These are phyloP conservation scores for Mionectes olivaceus DNA, from an alignment of 2,797 vertebrate species.

Conservation along the genomic window DNA sequence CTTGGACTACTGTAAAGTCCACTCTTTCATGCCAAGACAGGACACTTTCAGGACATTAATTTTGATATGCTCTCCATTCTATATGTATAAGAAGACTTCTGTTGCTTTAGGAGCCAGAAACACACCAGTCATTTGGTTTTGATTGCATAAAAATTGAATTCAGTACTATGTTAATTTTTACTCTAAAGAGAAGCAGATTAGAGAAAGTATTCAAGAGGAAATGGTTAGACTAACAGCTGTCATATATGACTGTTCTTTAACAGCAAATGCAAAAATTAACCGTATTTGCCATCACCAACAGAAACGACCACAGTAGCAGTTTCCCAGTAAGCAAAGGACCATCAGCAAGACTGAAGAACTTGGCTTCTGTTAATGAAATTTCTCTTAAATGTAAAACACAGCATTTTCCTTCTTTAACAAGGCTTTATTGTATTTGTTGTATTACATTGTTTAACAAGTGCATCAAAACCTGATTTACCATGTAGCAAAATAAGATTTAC, in stretches of 20 bases:
- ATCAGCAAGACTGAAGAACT: neutral
- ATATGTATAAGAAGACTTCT: neutral
- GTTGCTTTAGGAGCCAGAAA: neutral
- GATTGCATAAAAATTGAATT: constrained; percentile 15
- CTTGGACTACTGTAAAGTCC: neutral
- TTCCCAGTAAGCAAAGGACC: neutral
- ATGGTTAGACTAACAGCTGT: neutral
- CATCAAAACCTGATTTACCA: neutral
- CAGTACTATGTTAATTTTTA: neutral
- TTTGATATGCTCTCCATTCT: neutral
- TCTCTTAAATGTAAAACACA: neutral
- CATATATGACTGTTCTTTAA: neutral
- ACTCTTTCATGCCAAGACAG: neutral
- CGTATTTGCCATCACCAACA: neutral
- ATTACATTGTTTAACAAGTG: neutral
- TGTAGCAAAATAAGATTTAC: constrained; percentile 1
- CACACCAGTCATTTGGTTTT: neutral
- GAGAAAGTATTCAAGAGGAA: neutral
- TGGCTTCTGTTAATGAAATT: neutral
- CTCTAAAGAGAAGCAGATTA: neutral
- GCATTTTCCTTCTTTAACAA: neutral
- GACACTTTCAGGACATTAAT: neutral
- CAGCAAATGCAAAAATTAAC: neutral
- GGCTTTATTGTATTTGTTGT: neutral
- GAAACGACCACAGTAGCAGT: neutral